A percentile compares a stretch with the other conserved stretches of the same genome.
These are phyloP conservation scores for Lepus americanus DNA, from an alignment of 2,113 vertebrate species.

Conservation along the genomic window DNA sequence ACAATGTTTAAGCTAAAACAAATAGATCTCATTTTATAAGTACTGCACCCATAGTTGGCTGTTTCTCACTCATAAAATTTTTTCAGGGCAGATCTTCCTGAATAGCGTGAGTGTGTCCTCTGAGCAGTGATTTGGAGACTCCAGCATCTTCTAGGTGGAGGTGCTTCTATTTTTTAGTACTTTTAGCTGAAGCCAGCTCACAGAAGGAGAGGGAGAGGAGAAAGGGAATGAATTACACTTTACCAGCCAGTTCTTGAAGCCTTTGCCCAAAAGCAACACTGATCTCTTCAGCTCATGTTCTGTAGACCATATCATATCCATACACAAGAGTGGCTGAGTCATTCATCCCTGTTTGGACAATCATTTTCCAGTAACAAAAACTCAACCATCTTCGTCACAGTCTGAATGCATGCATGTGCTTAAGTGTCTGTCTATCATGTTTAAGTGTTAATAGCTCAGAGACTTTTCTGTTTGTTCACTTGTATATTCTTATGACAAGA, in stretches of 20 bases:
- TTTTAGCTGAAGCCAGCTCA: background rate
- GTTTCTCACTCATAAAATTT: background rate
- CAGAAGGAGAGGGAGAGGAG: background rate
- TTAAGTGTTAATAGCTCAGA: background rate
- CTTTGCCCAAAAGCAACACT: background rate
- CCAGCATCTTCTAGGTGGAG: background rate
- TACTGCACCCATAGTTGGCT: background rate
- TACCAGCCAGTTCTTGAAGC: background rate
- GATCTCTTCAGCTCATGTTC: conserved; percentile 10
- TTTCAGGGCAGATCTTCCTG: background rate
- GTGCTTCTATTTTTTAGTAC: background rate
- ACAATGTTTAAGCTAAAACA: background rate
- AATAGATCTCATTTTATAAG: background rate
- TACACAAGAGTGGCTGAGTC: background rate
- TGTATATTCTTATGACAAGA: background rate
- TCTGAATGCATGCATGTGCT: background rate
- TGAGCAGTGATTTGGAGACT: background rate
- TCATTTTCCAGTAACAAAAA: background rate
- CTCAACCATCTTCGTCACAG: background rate
- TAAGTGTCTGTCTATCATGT: background rate
- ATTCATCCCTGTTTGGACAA: background rate
- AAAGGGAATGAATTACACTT: background rate
- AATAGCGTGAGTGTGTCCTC: background rate
- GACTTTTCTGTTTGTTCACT: background rate
- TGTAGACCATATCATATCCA: background rate